phyloP scores from a whole-genome alignment of 1,140 invertebrate species.

The Lycorma delicatula region DNA sequence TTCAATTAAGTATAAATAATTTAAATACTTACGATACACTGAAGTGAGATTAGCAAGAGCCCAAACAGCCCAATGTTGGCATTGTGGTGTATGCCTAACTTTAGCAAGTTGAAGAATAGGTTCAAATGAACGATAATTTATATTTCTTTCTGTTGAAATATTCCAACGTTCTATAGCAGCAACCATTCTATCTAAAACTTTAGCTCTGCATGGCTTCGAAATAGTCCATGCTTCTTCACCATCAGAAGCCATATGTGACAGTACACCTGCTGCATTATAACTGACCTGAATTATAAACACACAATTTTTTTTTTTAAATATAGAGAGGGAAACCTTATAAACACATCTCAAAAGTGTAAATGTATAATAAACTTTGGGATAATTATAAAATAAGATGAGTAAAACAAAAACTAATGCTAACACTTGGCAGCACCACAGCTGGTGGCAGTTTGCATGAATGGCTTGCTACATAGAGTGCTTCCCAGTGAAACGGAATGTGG shows the following conservation, averaged over 20 bases:
- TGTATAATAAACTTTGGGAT: not conserved
- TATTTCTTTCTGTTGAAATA: constrained; percentile 76
- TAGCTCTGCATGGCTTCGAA: constrained; percentile 53
- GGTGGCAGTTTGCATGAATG: no score
- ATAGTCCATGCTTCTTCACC: constrained; percentile 76
- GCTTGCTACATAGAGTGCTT: no score
- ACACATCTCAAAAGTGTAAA: not conserved
- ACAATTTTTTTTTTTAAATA: constrained; percentile 3
- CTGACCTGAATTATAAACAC: constrained; percentile 65
- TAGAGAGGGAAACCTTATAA: not conserved
- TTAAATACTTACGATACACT: constrained; percentile 77
- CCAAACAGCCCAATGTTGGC: constrained; percentile 96
- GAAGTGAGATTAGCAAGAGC: constrained; percentile 91
- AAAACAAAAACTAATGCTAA: no score
- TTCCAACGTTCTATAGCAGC: constrained; percentile 82
- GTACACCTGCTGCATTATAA: constrained; percentile 93
- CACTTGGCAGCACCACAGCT: no score
- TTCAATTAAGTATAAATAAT: no score
- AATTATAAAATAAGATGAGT: not conserved
- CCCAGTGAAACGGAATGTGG: no score
- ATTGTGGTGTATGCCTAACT: constrained; percentile 75
- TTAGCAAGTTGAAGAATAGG: constrained; percentile 77
- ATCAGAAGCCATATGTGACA: constrained; percentile 92
- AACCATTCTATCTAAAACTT: constrained; percentile 67
- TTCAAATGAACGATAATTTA: constrained; percentile 93